phyloP scores from a whole-genome alignment of 2,888 invertebrate species.

The Ligdia adustata region DNA sequence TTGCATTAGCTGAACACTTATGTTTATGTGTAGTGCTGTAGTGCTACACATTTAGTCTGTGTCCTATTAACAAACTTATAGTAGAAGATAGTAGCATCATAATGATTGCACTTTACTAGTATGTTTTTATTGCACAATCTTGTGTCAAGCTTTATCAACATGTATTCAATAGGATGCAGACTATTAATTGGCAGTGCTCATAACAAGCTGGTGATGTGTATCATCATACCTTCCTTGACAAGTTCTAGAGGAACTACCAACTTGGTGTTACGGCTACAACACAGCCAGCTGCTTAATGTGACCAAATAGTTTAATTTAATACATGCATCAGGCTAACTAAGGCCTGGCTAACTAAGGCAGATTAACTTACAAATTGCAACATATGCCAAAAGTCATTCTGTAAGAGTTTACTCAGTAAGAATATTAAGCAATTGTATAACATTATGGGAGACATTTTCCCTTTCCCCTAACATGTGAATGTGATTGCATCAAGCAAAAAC shows the following conservation, averaged over 20 bases:
- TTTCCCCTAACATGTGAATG: conserved; percentile 5
- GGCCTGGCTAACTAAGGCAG: conserved; percentile 2
- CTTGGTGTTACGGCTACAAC: conserved; percentile 70
- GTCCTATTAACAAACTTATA: neutral
- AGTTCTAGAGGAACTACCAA: conserved; percentile 59
- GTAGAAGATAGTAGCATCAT: neutral
- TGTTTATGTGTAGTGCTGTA: neutral
- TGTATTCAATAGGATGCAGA: conserved; percentile 20
- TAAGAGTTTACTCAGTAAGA: neutral
- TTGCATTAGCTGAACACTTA: neutral
- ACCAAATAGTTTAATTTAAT: conserved; percentile 39
- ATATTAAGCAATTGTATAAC: neutral
- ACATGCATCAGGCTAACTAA: conserved; percentile 12
- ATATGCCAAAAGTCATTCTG: conserved; percentile 1
- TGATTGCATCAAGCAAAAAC: no score
- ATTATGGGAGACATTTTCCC: conserved; percentile 20
- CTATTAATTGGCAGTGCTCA: conserved; percentile 2
- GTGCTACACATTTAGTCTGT: neutral
- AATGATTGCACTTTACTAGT: no score
- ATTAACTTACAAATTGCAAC: neutral
- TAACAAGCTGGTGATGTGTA: conserved; percentile 14
- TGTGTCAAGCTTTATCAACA: no score
- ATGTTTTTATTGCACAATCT: no score
- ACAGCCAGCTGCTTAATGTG: conserved; percentile 67
- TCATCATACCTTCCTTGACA: conserved; percentile 59